phyloP scores from a whole-genome alignment of 2,113 vertebrate genomes.

The Halcyon senegalensis region DNA sequence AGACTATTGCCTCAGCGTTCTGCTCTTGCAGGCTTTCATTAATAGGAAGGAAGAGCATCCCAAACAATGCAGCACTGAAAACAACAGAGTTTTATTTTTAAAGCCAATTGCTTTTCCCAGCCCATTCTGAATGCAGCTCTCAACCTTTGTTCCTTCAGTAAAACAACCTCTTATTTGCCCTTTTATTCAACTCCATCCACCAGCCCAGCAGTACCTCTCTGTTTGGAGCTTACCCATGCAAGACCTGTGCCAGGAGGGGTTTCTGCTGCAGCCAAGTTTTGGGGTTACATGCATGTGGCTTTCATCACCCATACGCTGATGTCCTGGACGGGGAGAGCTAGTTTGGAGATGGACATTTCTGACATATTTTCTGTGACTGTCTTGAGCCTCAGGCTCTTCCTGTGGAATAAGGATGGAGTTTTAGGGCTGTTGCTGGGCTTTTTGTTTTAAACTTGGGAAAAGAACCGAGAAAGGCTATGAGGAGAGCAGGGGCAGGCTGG shows the following conservation, averaged over 20 bases:
- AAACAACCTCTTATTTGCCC: not conserved
- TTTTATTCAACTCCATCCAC: not conserved
- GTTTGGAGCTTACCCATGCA: rapidly evolving
- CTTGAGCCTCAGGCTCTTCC: not conserved
- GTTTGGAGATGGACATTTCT: not conserved
- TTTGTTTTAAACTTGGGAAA: not conserved
- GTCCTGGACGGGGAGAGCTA: not conserved
- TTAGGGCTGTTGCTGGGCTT: rapidly evolving
- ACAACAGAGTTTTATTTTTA: not conserved
- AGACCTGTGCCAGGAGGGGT: not conserved
- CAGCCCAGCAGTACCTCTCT: not conserved
- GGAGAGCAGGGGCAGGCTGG: not conserved
- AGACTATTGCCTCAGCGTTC: not conserved
- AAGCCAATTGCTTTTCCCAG: not conserved
- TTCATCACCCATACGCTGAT: not conserved
- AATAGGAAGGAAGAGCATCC: not conserved
- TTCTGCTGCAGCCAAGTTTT: not conserved
- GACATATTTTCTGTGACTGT: not conserved
- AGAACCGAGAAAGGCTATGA: not conserved
- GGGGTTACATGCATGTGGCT: not conserved
- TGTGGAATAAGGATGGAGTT: not conserved
- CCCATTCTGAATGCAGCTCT: not conserved
- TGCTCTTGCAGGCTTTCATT: not conserved
- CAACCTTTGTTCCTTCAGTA: not conserved
- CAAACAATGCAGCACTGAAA: not conserved